Conservation (phyloP, 2,888 invertebrate species). For the Drosophila barbarae region DNA sequence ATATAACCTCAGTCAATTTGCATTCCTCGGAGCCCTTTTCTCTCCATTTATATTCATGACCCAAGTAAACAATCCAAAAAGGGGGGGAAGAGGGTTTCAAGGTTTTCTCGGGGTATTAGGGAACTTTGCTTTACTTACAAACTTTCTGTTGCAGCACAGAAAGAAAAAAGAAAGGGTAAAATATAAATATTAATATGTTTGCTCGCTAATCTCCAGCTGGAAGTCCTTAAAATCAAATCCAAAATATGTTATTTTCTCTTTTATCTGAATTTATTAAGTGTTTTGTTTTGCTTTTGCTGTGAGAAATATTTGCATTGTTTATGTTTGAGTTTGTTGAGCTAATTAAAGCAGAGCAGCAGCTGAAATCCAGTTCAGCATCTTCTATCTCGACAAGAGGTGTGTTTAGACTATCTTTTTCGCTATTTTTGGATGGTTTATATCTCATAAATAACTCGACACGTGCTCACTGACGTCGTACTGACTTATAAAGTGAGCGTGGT, state of each 20-base stretch:
- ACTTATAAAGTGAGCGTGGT: background rate
- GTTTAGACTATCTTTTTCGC: constrained; percentile 17
- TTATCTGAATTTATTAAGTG: constrained; percentile 27
- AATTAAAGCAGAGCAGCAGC: constrained; percentile 26
- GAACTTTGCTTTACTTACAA: background rate
- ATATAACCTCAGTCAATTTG: constrained; percentile 27
- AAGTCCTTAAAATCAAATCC: too few species aligned
- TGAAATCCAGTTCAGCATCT: constrained; percentile 14
- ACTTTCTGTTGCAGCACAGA: background rate
- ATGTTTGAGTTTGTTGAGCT: constrained; percentile 36
- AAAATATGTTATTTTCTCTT: constrained; percentile 15
- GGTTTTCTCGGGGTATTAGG: background rate
- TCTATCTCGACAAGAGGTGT: constrained; percentile 17
- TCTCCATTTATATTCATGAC: constrained; percentile 14
- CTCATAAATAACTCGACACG: constrained; percentile 37
- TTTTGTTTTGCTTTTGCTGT: constrained; percentile 8
- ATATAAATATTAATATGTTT: background rate
- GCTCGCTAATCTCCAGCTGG: too few species aligned
- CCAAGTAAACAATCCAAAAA: constrained; percentile 5
- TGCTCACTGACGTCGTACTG: constrained; percentile 31
- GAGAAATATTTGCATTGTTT: constrained; percentile 33
- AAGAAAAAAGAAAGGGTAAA: background rate
- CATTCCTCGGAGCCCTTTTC: constrained; percentile 16
- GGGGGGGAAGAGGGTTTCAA: background rate
- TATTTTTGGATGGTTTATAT: constrained; percentile 24